phyloP scores from a whole-genome alignment of 2,113 vertebrate species.

The Pungitius pungitius region DNA sequence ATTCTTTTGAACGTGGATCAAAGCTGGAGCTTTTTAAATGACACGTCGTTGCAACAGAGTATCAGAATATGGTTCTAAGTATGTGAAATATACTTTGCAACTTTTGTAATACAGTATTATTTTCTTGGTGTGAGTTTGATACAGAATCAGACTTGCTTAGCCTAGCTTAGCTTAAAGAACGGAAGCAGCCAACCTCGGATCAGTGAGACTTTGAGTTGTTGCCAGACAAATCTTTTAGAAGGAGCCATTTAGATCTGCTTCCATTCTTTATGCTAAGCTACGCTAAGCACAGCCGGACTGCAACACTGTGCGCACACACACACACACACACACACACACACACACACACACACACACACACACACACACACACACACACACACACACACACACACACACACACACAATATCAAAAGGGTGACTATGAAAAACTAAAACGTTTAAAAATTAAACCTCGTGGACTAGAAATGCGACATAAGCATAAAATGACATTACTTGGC shows the following conservation, averaged over 20 bases:
- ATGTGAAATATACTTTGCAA: neutral
- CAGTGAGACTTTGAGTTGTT: neutral
- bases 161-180: neutral
- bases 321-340: neutral
- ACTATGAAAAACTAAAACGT: neutral
- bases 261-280: constrained; percentile 14
- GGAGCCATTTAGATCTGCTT: neutral
- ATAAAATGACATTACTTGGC: neutral
- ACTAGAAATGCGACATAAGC: neutral
- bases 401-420: no score
- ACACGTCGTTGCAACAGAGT: neutral
- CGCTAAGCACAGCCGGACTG: neutral
- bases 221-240: neutral
- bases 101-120: neutral
- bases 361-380: neutral
- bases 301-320: neutral
- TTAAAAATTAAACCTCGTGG: neutral
- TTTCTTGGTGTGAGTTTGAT: neutral
- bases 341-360: neutral
- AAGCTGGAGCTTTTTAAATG: neutral
- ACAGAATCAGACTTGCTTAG: neutral
- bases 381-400: neutral
- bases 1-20: neutral
- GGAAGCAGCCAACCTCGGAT: neutral
- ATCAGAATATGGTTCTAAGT: neutral